Evolutionary conservation across 1,140 invertebrate species (phyloP).

Genomic region (Lysiphlebus fabarum): DNA sequence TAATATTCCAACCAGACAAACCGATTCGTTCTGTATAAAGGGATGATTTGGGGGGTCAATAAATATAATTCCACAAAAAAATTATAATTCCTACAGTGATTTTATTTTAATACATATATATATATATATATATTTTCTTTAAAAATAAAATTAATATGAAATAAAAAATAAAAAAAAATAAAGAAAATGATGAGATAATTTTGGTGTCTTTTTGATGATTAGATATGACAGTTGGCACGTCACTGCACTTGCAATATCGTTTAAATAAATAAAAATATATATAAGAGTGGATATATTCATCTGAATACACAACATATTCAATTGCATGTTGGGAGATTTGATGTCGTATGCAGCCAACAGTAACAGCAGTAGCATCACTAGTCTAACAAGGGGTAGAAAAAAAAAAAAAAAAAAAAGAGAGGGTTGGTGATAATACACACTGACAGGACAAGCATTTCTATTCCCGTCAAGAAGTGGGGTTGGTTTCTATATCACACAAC

Average conservation of each 20-base stretch:
- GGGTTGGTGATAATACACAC: slow-evolving; percentile 47
- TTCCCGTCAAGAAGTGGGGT: too few relatives aligned
- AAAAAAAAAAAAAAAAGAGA: not conserved
- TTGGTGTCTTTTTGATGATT: slow-evolving; percentile 42
- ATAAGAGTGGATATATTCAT: slow-evolving; percentile 23
- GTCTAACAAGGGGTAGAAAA: slow-evolving; percentile 20
- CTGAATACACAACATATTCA: slow-evolving; percentile 9
- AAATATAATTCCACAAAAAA: not conserved
- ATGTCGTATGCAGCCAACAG: not conserved
- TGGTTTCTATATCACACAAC: too few relatives aligned
- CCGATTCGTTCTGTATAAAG: slow-evolving; percentile 19
- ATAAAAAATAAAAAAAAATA: slow-evolving; percentile 20
- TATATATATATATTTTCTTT: too few relatives aligned
- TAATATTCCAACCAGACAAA: slow-evolving; percentile 22
- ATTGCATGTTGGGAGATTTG: not conserved
- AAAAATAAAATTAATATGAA: not conserved
- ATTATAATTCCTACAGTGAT: slow-evolving; percentile 21
- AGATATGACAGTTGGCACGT: slow-evolving; percentile 51
- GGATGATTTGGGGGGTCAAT: not conserved
- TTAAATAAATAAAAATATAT: too few relatives aligned
- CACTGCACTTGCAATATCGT: slow-evolving; percentile 28
- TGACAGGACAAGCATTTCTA: slow-evolving; percentile 46
- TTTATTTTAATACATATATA: too few relatives aligned
- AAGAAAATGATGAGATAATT: slow-evolving; percentile 37
- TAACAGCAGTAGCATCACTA: not conserved